Percentiles rank a stretch among this genome's conserved stretches.
Evolutionary conservation across 2,797 vertebrate species (phyloP).

Genomic region (Cottoperca gobio): DNA sequence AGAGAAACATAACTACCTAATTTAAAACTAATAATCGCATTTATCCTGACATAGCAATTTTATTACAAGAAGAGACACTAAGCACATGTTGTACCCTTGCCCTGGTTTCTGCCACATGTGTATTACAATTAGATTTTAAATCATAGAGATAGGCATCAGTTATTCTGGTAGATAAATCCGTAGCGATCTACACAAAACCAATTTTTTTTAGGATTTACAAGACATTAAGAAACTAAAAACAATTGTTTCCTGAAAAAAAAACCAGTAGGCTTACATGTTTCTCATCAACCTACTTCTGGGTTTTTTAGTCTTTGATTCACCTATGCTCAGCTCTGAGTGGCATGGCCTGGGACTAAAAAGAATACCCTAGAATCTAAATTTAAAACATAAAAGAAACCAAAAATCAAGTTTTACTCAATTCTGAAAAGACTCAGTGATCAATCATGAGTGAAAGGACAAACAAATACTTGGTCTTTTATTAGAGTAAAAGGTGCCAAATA

Average conservation of each 20-base stretch:
- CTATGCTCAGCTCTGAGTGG: background rate
- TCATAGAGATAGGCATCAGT: background rate
- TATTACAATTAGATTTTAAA: background rate
- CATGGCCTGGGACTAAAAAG: no score
- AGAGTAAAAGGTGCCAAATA: background rate
- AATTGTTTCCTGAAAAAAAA: background rate
- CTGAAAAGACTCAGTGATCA: background rate
- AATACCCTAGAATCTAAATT: no score
- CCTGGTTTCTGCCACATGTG: slow-evolving; percentile 22
- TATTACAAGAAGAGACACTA: slow-evolving; percentile 9
- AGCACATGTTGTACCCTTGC: background rate
- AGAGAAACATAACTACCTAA: background rate
- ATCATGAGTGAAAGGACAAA: background rate
- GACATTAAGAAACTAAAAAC: no score
- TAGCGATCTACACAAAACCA: background rate
- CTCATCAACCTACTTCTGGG: background rate
- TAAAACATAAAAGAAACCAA: background rate
- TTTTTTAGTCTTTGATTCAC: background rate
- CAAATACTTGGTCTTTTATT: background rate
- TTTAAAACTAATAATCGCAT: slow-evolving; percentile 18
- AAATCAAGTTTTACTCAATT: background rate
- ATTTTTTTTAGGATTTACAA: no score
- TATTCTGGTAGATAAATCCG: background rate
- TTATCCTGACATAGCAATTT: slow-evolving; percentile 22
- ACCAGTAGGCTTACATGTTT: background rate